Percentiles rank a stretch among this genome's conserved stretches.
Evolutionary conservation across 2,888 invertebrate species (phyloP).

Genomic region (Diarsia rubi): DNA sequence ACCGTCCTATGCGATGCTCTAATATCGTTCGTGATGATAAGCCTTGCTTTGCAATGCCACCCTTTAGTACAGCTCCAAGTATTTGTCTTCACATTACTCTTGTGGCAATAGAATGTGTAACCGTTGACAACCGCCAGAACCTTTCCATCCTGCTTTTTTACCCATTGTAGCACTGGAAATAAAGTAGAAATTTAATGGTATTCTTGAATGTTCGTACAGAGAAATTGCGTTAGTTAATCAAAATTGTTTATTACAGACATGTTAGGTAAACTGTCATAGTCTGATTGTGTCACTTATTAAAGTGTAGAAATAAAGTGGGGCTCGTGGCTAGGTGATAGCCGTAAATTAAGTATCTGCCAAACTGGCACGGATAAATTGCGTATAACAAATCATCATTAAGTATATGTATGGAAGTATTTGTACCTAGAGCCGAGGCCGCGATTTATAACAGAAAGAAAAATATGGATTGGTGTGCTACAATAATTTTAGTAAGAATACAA

Average conservation of each 20-base stretch:
- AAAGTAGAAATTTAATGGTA: neutral
- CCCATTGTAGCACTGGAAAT: conserved; percentile 56
- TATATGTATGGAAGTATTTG: too few relatives aligned
- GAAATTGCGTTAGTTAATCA: neutral
- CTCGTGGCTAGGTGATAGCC: too few relatives aligned
- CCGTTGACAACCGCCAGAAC: conserved; percentile 64
- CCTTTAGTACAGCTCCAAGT: conserved; percentile 65
- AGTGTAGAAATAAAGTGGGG: neutral
- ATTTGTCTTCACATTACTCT: conserved; percentile 50
- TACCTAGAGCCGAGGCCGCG: too few relatives aligned
- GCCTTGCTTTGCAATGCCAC: conserved; percentile 50
- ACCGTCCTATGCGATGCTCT: conserved; percentile 45
- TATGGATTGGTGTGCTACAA: too few relatives aligned
- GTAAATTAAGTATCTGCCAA: too few relatives aligned
- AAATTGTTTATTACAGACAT: neutral
- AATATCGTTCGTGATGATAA: conserved; percentile 52
- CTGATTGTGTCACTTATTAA: neutral
- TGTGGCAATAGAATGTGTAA: conserved; percentile 57
- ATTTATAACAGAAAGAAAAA: too few relatives aligned
- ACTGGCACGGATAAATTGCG: too few relatives aligned
- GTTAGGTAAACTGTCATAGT: neutral
- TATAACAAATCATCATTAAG: too few relatives aligned
- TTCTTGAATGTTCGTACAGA: neutral
- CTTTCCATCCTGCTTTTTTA: conserved; percentile 62
- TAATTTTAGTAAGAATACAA: too few relatives aligned